Conservation (phyloP, 2,797 vertebrate genomes). For the Parauchenoglanis punctatus region DNA sequence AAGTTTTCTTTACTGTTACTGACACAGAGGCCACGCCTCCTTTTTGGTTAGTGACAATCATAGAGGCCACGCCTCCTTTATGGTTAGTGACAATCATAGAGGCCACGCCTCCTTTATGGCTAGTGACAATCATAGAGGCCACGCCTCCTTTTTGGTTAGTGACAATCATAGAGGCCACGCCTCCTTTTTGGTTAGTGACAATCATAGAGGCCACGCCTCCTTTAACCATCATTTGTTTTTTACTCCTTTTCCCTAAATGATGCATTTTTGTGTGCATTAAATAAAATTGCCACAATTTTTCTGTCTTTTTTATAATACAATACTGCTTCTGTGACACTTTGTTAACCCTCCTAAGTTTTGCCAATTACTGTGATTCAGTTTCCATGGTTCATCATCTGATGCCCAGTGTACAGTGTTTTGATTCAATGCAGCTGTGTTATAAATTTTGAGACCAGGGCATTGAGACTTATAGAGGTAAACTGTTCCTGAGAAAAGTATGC, state of each 20-base stretch:
- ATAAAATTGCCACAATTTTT: not conserved
- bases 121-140: not conserved
- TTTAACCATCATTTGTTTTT: not conserved
- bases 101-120: not conserved
- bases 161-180: not conserved
- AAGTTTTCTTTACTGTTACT: rapidly evolving
- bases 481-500: not conserved
- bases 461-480: not conserved
- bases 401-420: not conserved
- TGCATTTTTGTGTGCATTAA: not conserved
- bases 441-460: not conserved
- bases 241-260: not conserved
- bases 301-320: not conserved
- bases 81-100: not conserved
- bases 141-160: not conserved
- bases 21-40: not conserved
- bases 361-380: not conserved
- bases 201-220: not conserved
- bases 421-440: not conserved
- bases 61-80: not conserved
- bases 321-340: not conserved
- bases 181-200: not conserved
- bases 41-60: not conserved
- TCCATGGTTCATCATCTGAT: not conserved
- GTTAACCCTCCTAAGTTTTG: not conserved